Evolutionary conservation across 2,113 vertebrate genomes (phyloP), one percentile per base, ranked within the genome.

Genomic region (Ammodytes marinus): DNA sequence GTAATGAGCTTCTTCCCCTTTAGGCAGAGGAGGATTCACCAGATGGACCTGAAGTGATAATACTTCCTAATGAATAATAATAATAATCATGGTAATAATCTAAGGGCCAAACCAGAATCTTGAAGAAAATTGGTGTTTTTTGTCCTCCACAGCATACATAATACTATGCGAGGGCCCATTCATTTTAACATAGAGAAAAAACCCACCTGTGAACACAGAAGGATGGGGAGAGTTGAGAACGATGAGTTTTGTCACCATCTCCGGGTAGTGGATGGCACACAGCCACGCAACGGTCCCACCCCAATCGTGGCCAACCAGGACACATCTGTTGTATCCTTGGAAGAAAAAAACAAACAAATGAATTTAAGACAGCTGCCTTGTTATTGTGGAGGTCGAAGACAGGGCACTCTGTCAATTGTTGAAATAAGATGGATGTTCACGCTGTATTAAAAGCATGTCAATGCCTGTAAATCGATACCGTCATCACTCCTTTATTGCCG

Each of bases 181-280:
- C 0, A 3, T 67, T 12, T 13, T 35, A 9, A 17, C 3, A 3
- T 1, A 0, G 8, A 10, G n/a, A 54, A 63, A 9, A 15, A 9
- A 15, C 57, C 0, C 83, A 94, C 88, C 89, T 87, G 89, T 71
- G 72, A 84, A 90, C 82, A 98, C 97, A 57, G 96, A 97, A 17
- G 98, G 98, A 89, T 99, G 98, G 69, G 98, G 98, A 85, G 97
- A 99, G 93, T 99, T 99, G 17, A 99, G 92, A 86, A 99, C 96
- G 55, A 99, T 96, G 81, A 99, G 96, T 82, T 98, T 99, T 4
- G 95, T 96, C 87, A 99, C 97, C 97, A 97, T 97, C 94, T 99
- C 98, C 11, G 98, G 98, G 86, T 98, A 98, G 89, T 98, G 97
- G 79, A 99, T 97, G 58, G 98, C 97, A 76, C 97, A 96, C 58